Base-by-base conservation (phyloP, 53 echinoderm and acorn worm species). In the Apostichopus leukothele region DNA sequence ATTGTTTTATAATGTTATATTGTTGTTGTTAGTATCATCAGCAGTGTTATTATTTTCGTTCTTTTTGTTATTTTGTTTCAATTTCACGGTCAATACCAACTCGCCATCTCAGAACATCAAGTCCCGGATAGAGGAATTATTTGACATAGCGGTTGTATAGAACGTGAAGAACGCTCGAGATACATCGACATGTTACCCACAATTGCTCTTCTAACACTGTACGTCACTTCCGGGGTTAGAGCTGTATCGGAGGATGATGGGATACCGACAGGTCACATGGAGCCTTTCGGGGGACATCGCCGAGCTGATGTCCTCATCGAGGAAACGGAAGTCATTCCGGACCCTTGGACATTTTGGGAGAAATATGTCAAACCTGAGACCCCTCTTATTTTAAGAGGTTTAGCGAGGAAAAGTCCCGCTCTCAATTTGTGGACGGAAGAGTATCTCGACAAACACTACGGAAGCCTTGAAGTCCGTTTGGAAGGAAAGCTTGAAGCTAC, bases 291-390 rank as follows among this genome's bases (percentile, higher is more conserved):
- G 54, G 78, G 83, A 55, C 94, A 94, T 63, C 92, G 94, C 18
- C 89, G 89, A 39, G 88, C 94, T n/a, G 94, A 94, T 88, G 94
- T 92, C 76, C 67, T 21, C 39, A 90, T 92, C 22, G 94, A 92
- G 16, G 92, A 92, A 59, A 87, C 89, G 21, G 57, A 84, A 68
- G 74, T 84, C 61, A 75, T 91, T 51, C 94, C 94, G 14, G 90
- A 92, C 27, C 94, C 94, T 1, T 79, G 87, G 74, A 89, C 90
- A 60, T 94, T 94, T 75, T 94, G 94, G 94, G 92, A 92, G 55
- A 84, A 92, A 12, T 94, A 94, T 57, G 94, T 94, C 39, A 88
- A 86, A 5, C 55, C 53, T 5, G 90, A 71, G 16, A 88, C 86
- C 16, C 90, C 92, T 7, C 76, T 92, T 1, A 84, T 94, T 27